phyloP scores from a whole-genome alignment of 2,797 vertebrate species.

The Eidolon dupreanum region DNA sequence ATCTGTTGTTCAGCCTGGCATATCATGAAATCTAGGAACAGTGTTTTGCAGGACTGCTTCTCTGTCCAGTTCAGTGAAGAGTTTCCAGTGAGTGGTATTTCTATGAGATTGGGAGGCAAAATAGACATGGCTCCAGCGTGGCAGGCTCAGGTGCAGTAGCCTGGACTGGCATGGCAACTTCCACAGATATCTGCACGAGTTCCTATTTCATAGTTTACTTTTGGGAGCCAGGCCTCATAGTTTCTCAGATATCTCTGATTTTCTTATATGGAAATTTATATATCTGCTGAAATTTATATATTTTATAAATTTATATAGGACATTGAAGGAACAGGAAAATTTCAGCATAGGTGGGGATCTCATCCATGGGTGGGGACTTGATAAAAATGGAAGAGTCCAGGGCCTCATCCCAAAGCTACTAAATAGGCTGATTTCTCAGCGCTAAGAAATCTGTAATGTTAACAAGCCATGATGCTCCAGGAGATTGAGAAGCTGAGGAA shows the following conservation, averaged over 20 bases:
- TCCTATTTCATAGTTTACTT: neutral
- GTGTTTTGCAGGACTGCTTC: neutral
- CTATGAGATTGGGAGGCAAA: neutral
- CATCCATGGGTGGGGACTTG: neutral
- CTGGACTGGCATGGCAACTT: neutral
- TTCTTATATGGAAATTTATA: neutral
- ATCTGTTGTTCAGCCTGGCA: neutral
- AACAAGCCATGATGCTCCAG: neutral
- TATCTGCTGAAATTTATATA: neutral
- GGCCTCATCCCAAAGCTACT: neutral
- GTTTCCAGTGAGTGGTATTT: neutral
- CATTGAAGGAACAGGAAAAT: rapidly evolving
- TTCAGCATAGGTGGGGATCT: neutral
- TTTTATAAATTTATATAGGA: neutral
- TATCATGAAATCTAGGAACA: neutral
- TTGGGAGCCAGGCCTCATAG: neutral
- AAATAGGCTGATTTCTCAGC: neutral
- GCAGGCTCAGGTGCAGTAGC: too few relatives aligned
- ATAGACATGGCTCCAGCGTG: rapidly evolving
- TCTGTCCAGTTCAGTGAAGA: neutral
- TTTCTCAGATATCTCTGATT: neutral
- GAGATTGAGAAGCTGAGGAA: neutral
- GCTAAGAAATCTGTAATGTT: neutral
- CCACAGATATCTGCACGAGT: neutral
- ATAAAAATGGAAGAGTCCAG: neutral